Conservation (phyloP, 2,797 vertebrate genomes). For the Acanthurus leucopareius region DNA sequence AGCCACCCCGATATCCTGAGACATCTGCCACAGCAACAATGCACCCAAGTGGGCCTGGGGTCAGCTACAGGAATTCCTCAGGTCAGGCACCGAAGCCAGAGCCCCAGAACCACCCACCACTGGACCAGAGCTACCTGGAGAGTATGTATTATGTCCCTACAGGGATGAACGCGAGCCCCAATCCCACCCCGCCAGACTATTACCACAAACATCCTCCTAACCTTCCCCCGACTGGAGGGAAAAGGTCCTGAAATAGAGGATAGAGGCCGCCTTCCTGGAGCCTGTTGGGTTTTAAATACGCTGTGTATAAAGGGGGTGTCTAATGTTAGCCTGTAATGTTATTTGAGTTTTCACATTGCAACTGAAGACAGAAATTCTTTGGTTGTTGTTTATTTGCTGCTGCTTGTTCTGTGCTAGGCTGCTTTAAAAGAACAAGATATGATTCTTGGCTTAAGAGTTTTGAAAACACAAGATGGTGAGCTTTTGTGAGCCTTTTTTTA, state of each 20-base stretch:
- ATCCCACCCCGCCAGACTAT: slow-evolving; percentile 85
- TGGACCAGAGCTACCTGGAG: slow-evolving; percentile 91
- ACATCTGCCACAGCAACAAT: slow-evolving; percentile 75
- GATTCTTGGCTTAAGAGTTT: slow-evolving; percentile 50
- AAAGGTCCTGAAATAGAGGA: slow-evolving; percentile 86
- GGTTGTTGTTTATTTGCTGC: slow-evolving; percentile 73
- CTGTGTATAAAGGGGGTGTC: slow-evolving; percentile 75
- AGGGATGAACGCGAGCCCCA: slow-evolving; percentile 90
- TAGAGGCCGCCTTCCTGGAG: slow-evolving; percentile 79
- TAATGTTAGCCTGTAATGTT: slow-evolving; percentile 81
- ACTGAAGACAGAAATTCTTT: slow-evolving; percentile 69
- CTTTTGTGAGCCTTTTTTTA: slow-evolving; percentile 63
- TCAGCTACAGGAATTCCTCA: slow-evolving; percentile 77
- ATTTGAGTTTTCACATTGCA: slow-evolving; percentile 79
- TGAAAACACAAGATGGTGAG: slow-evolving; percentile 44
- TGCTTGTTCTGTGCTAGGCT: slow-evolving; percentile 64
- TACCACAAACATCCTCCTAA: slow-evolving; percentile 85
- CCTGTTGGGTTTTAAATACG: slow-evolving; percentile 82
- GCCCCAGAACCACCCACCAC: slow-evolving; percentile 80
- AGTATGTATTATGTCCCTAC: slow-evolving; percentile 93
- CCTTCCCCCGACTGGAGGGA: slow-evolving; percentile 81
- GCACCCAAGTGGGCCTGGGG: slow-evolving; percentile 74
- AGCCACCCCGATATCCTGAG: slow-evolving; percentile 84
- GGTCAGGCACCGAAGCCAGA: slow-evolving; percentile 85
- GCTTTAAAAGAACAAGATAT: slow-evolving; percentile 45